Base-by-base conservation (phyloP, 2,113 vertebrate species). In the Oncorhynchus masou region DNA sequence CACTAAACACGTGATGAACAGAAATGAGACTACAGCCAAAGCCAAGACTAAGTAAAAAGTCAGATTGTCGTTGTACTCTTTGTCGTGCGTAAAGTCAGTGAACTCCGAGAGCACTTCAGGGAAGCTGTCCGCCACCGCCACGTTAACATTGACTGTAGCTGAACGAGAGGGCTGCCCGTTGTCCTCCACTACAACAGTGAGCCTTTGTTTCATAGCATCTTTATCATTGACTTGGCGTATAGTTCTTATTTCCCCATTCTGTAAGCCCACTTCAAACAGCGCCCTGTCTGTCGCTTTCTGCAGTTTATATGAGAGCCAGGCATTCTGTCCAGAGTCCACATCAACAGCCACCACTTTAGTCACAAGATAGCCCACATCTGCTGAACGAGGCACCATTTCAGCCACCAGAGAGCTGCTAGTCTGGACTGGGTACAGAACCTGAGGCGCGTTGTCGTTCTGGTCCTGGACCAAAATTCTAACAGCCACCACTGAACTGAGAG, bases 1-100 rank as follows among this genome's bases (percentile, higher is more conserved):
- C 16, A 92, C 87, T 27, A 94, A 73, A 0, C 83, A 88, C 0
- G 81, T 86, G 77, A 94, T 62, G 11, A 95, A 91, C 9, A 94
- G 25, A 48, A 91, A 94, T 16, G 94, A 94, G 22, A 93, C 84
- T 0, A 88, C 19, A 15, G 74, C 73, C 1, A 93, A 81, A 1
- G 89, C 85, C 22, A 92, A 79, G 20, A 90, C 86, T 73, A 89
- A 70, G 72, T 87, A 80, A 82, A 78, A 78, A 8, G 79, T 84
- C 31, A 84, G 19, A 25, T 71, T 75, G 11, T 83, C 68, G 9
- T 77, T 74, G 48, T 91, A 62, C 68, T 80, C 22, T 75, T 87
- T 70, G 79, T 29, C 31, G 12, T 74, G 81, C 49, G 71, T 74
- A 77, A 72, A 80, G 62, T 83, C 83, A 20, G 74, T 74, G 71